Percentiles rank a stretch among this genome's conserved stretches.
phyloP scores from a whole-genome alignment of 2,888 invertebrate species.

The Keiferia lycopersicella region DNA sequence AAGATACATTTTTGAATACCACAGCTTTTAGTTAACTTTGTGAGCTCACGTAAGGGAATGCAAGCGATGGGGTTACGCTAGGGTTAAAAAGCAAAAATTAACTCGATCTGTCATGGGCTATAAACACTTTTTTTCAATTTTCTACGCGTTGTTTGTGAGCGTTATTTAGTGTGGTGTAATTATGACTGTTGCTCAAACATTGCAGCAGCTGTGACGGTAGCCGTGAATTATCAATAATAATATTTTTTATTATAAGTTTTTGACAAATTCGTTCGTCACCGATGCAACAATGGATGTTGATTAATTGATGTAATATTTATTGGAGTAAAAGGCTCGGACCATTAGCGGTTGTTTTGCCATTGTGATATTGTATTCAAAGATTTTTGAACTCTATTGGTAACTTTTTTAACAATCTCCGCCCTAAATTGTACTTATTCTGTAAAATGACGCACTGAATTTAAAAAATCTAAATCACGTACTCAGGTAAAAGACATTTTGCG shows the following conservation, averaged over 20 bases:
- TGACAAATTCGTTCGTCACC: conserved; percentile 55
- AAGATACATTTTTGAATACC: neutral
- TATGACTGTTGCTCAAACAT: conserved; percentile 55
- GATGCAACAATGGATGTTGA: conserved; percentile 26
- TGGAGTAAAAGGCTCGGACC: conserved; percentile 28
- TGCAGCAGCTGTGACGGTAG: conserved; percentile 52
- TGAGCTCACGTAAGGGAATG: conserved; percentile 29
- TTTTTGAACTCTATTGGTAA: neutral
- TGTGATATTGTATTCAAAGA: conserved; percentile 1
- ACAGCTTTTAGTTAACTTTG: neutral
- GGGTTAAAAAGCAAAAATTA: conserved; percentile 62
- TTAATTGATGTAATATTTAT: conserved; percentile 35
- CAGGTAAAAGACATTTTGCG: no score
- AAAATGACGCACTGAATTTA: neutral
- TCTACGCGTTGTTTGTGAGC: conserved; percentile 72
- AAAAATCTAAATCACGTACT: no score
- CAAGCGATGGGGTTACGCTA: conserved; percentile 52
- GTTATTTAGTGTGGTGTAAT: conserved; percentile 61
- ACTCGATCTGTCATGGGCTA: conserved; percentile 67
- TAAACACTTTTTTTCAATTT: conserved; percentile 68
- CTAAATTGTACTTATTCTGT: neutral
- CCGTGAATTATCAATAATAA: conserved; percentile 35
- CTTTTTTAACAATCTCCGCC: conserved; percentile 3
- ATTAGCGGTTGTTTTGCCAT: conserved; percentile 19
- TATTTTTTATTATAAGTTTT: conserved; percentile 35